Percentiles rank a stretch among this genome's conserved stretches.
phyloP scores from a whole-genome alignment of 2,888 invertebrate species.

The Microchrysa polita region DNA sequence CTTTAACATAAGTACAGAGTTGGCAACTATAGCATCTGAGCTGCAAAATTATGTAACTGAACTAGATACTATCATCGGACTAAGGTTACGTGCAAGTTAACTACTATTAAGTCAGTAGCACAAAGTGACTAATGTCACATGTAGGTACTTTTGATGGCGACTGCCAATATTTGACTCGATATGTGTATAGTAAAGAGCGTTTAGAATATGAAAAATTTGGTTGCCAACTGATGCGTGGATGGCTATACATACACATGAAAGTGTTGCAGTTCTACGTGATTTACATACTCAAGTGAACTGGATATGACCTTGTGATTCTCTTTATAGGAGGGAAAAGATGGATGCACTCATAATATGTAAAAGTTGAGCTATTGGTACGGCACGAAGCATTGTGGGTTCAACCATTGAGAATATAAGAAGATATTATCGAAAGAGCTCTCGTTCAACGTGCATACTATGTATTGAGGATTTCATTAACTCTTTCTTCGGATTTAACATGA shows the following conservation, averaged over 20 bases:
- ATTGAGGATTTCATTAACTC: too few relatives aligned
- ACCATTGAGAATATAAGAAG: too few relatives aligned
- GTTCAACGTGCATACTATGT: too few relatives aligned
- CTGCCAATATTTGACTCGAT: constrained; percentile 36
- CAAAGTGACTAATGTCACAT: constrained; percentile 2
- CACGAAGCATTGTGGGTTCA: too few relatives aligned
- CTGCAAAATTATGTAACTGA: constrained; percentile 29
- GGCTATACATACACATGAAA: constrained; percentile 5
- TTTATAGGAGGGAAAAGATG: too few relatives aligned
- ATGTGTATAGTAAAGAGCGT: neutral
- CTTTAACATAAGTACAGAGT: neutral
- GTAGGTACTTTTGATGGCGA: neutral
- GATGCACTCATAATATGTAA: too few relatives aligned
- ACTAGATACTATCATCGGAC: constrained; percentile 31
- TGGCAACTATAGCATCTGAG: neutral
- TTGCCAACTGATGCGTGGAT: constrained; percentile 15
- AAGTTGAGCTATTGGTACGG: too few relatives aligned
- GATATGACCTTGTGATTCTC: constrained; percentile 28
- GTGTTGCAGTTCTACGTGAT: constrained; percentile 24
- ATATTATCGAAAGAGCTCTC: too few relatives aligned
- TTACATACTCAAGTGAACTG: constrained; percentile 6
- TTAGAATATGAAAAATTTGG: constrained; percentile 34
- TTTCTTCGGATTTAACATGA: too few relatives aligned
- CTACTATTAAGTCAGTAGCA: neutral
- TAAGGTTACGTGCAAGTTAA: constrained; percentile 21